Evolutionary conservation across 2,113 vertebrate species (phyloP).

Genomic region (Microcebus jonahi): DNA sequence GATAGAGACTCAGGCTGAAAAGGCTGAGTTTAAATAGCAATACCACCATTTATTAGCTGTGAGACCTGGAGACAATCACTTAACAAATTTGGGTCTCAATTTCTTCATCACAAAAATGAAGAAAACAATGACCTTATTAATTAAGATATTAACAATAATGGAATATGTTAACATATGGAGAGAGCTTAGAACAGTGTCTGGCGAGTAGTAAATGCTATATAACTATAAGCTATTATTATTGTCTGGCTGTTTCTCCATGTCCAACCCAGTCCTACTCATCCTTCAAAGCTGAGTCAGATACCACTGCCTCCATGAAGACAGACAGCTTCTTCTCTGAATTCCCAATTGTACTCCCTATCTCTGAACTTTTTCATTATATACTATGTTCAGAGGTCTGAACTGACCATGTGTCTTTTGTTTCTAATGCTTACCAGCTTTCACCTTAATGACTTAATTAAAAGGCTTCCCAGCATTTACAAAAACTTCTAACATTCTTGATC

Average conservation of each 20-base stretch:
- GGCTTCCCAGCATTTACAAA: constrained; percentile 36
- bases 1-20: neutral
- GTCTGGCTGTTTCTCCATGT: neutral
- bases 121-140: neutral
- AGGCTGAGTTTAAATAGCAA: neutral
- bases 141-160: neutral
- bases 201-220: neutral
- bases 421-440: constrained; percentile 31
- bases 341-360: neutral
- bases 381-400: neutral
- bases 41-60: neutral
- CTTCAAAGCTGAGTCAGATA: neutral
- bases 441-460: neutral
- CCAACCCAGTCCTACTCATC: neutral
- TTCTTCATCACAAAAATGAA: constrained; percentile 34
- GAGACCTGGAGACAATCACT: neutral
- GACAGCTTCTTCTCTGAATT: neutral
- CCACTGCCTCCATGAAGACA: neutral
- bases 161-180: neutral
- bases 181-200: neutral
- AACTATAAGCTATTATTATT: neutral
- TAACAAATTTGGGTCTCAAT: neutral
- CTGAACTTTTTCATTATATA: neutral
- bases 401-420: neutral
- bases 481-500: neutral